Percentiles rank a stretch among this genome's conserved stretches.
These are phyloP conservation scores for Orientallactaga bullata DNA, from an alignment of 2,113 vertebrate genomes.

Conservation along the genomic window DNA sequence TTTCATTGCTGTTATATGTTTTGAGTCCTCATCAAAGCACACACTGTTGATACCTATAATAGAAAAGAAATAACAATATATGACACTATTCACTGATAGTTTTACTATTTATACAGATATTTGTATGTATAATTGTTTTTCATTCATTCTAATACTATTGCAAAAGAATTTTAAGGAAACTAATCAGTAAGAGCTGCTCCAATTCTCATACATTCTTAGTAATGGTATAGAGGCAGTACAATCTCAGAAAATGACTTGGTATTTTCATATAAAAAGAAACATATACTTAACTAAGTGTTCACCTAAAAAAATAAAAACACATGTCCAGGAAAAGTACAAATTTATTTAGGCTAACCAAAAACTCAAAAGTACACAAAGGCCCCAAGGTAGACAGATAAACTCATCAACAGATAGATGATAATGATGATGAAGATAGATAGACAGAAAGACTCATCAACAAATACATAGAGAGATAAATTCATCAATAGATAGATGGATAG, in stretches of 20 bases:
- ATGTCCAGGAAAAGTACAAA: neutral
- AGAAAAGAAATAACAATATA: constrained; percentile 49
- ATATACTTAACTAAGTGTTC: neutral
- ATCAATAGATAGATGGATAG: too few relatives aligned
- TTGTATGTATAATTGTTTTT: neutral
- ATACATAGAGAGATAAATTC: too few relatives aligned
- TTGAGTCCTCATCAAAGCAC: constrained; percentile 93
- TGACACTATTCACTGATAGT: neutral
- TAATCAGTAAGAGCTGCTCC: neutral
- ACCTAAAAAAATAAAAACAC: neutral
- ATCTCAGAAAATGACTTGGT: neutral
- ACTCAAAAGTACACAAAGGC: neutral
- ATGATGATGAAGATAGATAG: too few relatives aligned
- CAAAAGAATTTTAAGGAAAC: neutral
- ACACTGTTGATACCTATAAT: constrained; percentile 95
- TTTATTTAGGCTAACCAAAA: constrained; percentile 51
- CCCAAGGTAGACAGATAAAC: neutral
- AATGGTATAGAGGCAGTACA: neutral
- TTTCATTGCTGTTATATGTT: constrained; percentile 95
- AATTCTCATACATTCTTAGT: neutral
- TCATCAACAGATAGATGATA: neutral
- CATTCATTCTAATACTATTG: neutral
- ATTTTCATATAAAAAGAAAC: neutral
- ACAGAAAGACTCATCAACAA: too few relatives aligned
- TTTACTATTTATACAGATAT: neutral